These are phyloP conservation scores for Plagiodera versicolora DNA, from an alignment of 2,888 invertebrate genomes.

Conservation along the genomic window DNA sequence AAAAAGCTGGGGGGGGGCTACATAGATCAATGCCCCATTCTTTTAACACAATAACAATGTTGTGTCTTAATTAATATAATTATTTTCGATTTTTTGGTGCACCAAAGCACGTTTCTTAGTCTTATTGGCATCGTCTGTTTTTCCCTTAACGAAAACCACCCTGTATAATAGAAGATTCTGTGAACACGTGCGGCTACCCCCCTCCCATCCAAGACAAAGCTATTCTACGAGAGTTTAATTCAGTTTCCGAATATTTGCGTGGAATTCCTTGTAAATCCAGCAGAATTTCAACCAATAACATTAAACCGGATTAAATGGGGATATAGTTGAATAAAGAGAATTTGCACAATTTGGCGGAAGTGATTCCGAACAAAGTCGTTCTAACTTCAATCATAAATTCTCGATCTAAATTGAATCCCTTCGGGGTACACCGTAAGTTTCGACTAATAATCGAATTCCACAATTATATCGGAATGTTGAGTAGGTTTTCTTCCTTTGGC, in stretches of 20 bases:
- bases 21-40: too few species aligned
- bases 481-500: neutral
- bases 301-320: slow-evolving; percentile 52
- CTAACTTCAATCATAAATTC: slow-evolving; percentile 53
- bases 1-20: too few species aligned
- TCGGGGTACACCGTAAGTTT: slow-evolving; percentile 34
- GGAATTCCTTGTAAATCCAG: slow-evolving; percentile 47
- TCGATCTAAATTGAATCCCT: slow-evolving; percentile 45
- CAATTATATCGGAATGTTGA: slow-evolving; percentile 15
- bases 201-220: slow-evolving; percentile 8
- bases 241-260: slow-evolving; percentile 39
- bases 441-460: slow-evolving; percentile 38
- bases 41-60: too few species aligned
- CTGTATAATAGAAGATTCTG: neutral
- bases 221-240: slow-evolving; percentile 34
- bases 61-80: too few species aligned
- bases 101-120: too few species aligned
- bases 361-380: slow-evolving; percentile 52
- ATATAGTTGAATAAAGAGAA: slow-evolving; percentile 52
- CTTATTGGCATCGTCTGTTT: too few species aligned
- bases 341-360: slow-evolving; percentile 52
- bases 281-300: slow-evolving; percentile 51
- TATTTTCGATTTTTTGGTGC: too few species aligned
- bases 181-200: slow-evolving; percentile 9
- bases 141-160: neutral